phyloP scores from a whole-genome alignment of 1,140 invertebrate species.

The Babylonia areolata region DNA sequence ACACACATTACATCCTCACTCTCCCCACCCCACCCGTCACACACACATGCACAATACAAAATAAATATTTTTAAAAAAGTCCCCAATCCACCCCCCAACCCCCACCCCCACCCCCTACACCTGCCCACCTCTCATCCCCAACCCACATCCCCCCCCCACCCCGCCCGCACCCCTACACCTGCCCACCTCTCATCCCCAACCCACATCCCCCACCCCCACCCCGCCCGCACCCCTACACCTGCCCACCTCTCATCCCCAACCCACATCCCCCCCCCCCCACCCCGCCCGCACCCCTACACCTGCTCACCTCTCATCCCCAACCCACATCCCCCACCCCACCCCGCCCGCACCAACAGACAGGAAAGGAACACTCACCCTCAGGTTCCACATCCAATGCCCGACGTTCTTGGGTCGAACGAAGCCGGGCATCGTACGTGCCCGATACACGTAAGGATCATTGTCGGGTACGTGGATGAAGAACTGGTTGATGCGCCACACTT shows the following conservation, averaged over 20 bases:
- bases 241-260: not conserved
- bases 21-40: not conserved
- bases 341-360: not conserved
- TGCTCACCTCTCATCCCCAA: too few relatives aligned
- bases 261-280: not conserved
- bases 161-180: not conserved
- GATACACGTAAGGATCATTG: constrained; percentile 3
- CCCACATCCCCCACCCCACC: not conserved
- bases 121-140: too few relatives aligned
- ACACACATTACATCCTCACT: not conserved
- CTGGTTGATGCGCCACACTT: constrained; percentile 27
- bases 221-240: not conserved
- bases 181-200: too few relatives aligned
- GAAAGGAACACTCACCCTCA: not conserved
- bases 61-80: too few relatives aligned
- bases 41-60: not conserved
- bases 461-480: constrained; percentile 32
- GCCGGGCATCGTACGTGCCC: not conserved
- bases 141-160: not conserved
- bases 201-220: not conserved
- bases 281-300: not conserved
- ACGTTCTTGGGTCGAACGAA: not conserved
- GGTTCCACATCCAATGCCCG: constrained; percentile 28
- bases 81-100: too few relatives aligned
- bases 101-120: too few relatives aligned